Conservation (phyloP, 2,888 invertebrate species). For the Volucella bombylans region DNA sequence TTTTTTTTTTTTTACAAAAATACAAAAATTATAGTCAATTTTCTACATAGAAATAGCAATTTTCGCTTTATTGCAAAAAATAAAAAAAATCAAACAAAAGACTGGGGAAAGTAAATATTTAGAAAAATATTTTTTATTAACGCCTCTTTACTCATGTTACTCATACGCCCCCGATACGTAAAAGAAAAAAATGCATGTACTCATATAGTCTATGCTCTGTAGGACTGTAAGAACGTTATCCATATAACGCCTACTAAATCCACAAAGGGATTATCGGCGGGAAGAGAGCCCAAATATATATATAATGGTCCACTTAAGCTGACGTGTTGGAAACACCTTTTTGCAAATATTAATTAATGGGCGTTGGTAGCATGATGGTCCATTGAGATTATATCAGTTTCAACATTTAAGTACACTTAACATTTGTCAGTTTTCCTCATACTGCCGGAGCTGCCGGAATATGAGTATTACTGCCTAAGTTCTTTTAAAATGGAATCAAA, state of each 20-base stretch:
- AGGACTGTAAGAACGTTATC: too few relatives aligned
- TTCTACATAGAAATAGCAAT: slow-evolving; percentile 2
- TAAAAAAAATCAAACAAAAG: neutral
- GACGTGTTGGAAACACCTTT: slow-evolving; percentile 24
- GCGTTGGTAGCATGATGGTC: neutral
- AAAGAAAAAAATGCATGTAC: neutral
- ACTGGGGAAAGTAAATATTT: slow-evolving; percentile 6
- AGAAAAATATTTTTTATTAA: slow-evolving; percentile 13
- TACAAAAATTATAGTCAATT: too few relatives aligned
- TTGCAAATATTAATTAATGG: neutral
- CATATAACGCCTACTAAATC: too few relatives aligned
- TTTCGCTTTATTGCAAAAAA: slow-evolving; percentile 10
- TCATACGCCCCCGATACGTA: slow-evolving; percentile 3
- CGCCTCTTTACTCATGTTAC: slow-evolving; percentile 16
- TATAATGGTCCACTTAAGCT: slow-evolving; percentile 15
- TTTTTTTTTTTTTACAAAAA: too few relatives aligned
- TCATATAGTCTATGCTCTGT: too few relatives aligned
- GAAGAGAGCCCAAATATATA: neutral
- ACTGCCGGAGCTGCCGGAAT: too few relatives aligned
- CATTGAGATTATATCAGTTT: slow-evolving; percentile 9
- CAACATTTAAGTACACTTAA: neutral
- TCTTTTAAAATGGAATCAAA: slow-evolving; percentile 1
- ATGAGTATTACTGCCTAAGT: neutral
- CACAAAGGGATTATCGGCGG: too few relatives aligned
- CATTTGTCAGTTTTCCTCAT: neutral